These are phyloP conservation scores for Mactromeris polynyma DNA, from an alignment of 2,888 invertebrate genomes.

Conservation along the genomic window DNA sequence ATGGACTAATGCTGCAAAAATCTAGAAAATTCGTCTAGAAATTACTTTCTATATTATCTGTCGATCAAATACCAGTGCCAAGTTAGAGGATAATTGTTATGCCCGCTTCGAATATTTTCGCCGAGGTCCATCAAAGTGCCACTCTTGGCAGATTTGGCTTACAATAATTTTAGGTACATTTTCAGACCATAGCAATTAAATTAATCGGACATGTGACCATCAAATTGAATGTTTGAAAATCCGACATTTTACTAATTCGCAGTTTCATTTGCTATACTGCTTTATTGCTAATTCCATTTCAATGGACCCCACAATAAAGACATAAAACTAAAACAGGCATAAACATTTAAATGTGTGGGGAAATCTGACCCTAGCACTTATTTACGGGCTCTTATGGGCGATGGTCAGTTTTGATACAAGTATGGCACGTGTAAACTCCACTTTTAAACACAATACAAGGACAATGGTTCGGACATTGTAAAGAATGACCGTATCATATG, in stretches of 20 bases:
- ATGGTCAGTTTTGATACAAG: conserved; percentile 32
- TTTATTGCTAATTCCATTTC: conserved; percentile 6
- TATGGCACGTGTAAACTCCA: conserved; percentile 30
- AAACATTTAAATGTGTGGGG: conserved; percentile 27
- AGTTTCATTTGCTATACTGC: conserved; percentile 28
- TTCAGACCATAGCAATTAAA: conserved; percentile 13
- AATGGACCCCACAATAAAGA: conserved; percentile 30
- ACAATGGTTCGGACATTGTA: conserved; percentile 29
- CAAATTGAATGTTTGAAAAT: conserved; percentile 1
- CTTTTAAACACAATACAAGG: not conserved
- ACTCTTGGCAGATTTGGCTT: not conserved
- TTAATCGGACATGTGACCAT: conserved; percentile 20
- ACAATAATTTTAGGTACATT: conserved; percentile 1
- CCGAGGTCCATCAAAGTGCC: conserved; percentile 5
- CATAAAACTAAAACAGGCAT: conserved; percentile 32
- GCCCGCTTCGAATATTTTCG: not conserved
- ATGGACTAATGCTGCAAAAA: conserved; percentile 6
- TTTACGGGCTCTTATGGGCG: conserved; percentile 19
- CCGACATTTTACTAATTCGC: conserved; percentile 28
- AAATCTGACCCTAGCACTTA: conserved; percentile 23
- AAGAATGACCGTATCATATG: conserved; percentile 14
- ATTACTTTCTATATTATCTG: conserved; percentile 12
- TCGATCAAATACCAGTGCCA: conserved; percentile 10
- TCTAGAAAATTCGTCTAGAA: conserved; percentile 13
- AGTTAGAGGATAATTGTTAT: not conserved